Conservation (phyloP, 2,888 invertebrate species). For the Hedya salicella region DNA sequence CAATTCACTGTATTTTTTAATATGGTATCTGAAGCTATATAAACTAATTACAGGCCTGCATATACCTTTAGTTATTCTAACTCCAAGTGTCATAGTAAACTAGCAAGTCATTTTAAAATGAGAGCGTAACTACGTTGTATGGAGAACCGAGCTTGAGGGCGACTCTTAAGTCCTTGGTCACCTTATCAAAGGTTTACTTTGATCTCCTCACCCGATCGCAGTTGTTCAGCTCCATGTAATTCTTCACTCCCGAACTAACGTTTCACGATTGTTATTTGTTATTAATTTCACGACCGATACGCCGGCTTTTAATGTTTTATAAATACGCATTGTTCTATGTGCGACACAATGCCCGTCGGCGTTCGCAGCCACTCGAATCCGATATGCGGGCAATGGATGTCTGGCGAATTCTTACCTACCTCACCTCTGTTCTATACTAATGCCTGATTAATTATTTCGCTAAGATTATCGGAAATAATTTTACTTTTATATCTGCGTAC, state of each 20-base stretch:
- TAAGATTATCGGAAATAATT: not conserved
- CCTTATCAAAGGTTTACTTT: not conserved
- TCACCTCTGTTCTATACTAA: slow-evolving; percentile 27
- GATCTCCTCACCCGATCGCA: slow-evolving; percentile 45
- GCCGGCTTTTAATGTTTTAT: slow-evolving; percentile 84
- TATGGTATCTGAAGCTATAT: too few relatives aligned
- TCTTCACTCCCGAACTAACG: slow-evolving; percentile 81
- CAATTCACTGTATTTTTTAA: too few relatives aligned
- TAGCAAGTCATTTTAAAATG: too few relatives aligned
- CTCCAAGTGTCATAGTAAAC: too few relatives aligned
- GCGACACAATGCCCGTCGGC: slow-evolving; percentile 81
- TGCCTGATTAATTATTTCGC: slow-evolving; percentile 49
- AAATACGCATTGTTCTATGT: slow-evolving; percentile 84
- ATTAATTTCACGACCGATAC: slow-evolving; percentile 85
- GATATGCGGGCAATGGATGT: slow-evolving; percentile 70
- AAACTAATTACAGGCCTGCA: too few relatives aligned
- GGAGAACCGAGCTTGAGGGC: not conserved
- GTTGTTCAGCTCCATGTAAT: slow-evolving; percentile 77
- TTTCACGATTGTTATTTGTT: slow-evolving; percentile 85
- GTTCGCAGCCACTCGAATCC: slow-evolving; percentile 74
- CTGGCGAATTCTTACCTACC: slow-evolving; percentile 66
- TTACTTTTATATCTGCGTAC: too few relatives aligned
- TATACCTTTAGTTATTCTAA: too few relatives aligned
- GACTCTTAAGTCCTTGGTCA: not conserved
- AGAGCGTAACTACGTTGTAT: too few relatives aligned